Evolutionary conservation across 2,888 invertebrate genomes (phyloP).

Genomic region (Cosmia trapezina): DNA sequence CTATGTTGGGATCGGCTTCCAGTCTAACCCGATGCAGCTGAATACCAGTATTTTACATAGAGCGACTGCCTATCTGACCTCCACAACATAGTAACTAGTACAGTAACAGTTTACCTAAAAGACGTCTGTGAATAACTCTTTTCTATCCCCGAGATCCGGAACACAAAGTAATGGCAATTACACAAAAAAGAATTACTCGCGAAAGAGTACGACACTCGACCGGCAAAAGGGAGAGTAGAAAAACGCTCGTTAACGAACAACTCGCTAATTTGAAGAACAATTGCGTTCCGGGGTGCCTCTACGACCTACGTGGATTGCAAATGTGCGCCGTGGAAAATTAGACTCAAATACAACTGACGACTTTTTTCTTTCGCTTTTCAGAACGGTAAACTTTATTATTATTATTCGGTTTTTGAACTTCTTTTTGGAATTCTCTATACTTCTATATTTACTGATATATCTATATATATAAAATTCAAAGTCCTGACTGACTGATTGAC

Average conservation of each 20-base stretch:
- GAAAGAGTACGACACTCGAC: constrained; percentile 54
- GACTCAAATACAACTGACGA: constrained; percentile 9
- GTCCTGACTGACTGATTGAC: too few species aligned
- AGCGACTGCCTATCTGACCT: too few species aligned
- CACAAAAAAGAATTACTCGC: constrained; percentile 45
- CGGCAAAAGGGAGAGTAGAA: constrained; percentile 64
- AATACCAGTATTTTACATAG: too few species aligned
- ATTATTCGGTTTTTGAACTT: background rate
- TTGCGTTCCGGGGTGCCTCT: constrained; percentile 55
- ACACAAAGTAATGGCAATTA: constrained; percentile 56
- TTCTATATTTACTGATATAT: too few species aligned
- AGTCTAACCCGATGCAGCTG: too few species aligned
- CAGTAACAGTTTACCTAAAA: background rate
- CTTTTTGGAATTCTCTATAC: constrained; percentile 2
- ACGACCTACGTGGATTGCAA: constrained; percentile 53
- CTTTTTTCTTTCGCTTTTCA: background rate
- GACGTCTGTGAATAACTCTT: background rate
- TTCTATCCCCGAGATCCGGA: constrained; percentile 3
- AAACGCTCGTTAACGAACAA: constrained; percentile 73
- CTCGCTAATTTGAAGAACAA: constrained; percentile 72
- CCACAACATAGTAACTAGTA: too few species aligned
- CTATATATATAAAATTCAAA: too few species aligned
- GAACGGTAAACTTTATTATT: constrained; percentile 5
- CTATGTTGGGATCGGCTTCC: too few species aligned
- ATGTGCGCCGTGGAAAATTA: constrained; percentile 57